These are phyloP conservation scores for Elmis aenea DNA, from an alignment of 2,888 invertebrate genomes.

Conservation along the genomic window DNA sequence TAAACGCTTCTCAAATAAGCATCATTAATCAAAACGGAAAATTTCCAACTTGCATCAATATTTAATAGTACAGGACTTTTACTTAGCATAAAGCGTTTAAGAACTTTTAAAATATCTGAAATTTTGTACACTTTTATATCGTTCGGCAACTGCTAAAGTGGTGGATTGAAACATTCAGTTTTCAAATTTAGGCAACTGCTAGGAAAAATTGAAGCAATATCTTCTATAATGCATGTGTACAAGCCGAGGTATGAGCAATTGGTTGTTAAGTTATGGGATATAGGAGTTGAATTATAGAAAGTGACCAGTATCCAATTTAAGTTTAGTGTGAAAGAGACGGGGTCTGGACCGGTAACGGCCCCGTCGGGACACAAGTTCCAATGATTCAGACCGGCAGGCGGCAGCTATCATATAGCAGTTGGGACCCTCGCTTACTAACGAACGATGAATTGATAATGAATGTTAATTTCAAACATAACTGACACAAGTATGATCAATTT, in stretches of 20 bases:
- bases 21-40: no score
- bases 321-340: conserved; percentile 47
- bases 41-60: no score
- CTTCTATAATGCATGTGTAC: no score
- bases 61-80: no score
- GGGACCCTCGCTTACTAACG: conserved; percentile 26
- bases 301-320: conserved; percentile 49
- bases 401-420: conserved; percentile 41
- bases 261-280: conserved; percentile 44
- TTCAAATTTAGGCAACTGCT: no score
- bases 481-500: conserved; percentile 38
- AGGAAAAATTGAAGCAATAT: no score
- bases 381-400: conserved; percentile 44
- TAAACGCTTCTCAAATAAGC: no score
- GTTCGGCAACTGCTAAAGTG: no score
- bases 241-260: conserved; percentile 23
- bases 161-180: no score
- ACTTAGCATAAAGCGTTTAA: no score
- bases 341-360: conserved; percentile 44
- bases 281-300: conserved; percentile 49
- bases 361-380: conserved; percentile 44
- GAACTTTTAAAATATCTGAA: no score
- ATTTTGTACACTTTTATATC: no score
- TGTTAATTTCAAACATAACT: conserved; percentile 39
- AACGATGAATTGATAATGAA: conserved; percentile 42